Percentiles rank a stretch among this genome's conserved stretches.
Conservation (phyloP, 2,888 invertebrate genomes). For the Eurytoma adleriae region DNA sequence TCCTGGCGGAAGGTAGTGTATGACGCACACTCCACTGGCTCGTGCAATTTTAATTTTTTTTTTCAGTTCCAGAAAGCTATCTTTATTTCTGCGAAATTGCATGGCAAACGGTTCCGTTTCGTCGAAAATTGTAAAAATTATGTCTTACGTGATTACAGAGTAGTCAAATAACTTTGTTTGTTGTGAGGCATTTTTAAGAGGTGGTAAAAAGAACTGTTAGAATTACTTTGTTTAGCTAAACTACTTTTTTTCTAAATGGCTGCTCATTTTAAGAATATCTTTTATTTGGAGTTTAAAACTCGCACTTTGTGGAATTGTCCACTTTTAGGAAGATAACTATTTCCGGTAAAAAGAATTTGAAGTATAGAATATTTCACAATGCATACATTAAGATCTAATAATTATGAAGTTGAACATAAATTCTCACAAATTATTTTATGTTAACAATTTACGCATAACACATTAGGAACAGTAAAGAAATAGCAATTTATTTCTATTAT, state of each 20-base stretch:
- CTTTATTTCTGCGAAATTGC: constrained; percentile 6
- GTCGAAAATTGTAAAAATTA: neutral
- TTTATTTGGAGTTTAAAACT: neutral
- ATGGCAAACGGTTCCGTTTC: neutral
- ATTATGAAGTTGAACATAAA: too few relatives aligned
- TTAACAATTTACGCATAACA: too few relatives aligned
- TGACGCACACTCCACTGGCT: too few relatives aligned
- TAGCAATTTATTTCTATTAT: too few relatives aligned
- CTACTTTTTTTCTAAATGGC: neutral
- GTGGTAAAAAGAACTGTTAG: neutral
- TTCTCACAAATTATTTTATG: too few relatives aligned
- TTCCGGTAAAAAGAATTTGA: neutral
- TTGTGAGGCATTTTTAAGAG: neutral
- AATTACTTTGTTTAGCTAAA: neutral
- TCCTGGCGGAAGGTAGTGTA: too few relatives aligned
- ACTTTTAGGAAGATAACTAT: constrained; percentile 16
- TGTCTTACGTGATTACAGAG: constrained; percentile 23
- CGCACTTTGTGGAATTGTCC: constrained; percentile 3
- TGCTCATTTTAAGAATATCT: constrained; percentile 4
- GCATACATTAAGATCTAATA: too few relatives aligned
- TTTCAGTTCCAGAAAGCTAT: neutral
- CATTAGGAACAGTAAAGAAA: too few relatives aligned
- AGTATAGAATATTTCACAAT: neutral
- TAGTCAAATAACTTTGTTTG: constrained; percentile 24
- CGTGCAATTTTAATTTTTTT: neutral